Evolutionary conservation across 1,140 invertebrate genomes (phyloP).

Genomic region (Listronotus bonariensis): DNA sequence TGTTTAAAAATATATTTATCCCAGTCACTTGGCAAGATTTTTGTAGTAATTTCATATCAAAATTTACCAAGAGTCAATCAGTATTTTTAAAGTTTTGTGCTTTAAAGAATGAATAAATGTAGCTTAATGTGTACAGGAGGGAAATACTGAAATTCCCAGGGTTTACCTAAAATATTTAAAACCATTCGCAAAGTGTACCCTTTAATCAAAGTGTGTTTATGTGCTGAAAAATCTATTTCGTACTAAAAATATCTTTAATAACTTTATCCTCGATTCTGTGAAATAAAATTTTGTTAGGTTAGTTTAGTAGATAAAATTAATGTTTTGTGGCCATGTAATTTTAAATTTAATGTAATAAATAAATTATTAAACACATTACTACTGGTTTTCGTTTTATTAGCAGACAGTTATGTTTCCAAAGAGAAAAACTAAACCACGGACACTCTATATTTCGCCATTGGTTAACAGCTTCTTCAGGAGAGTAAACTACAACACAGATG

Average conservation of each 20-base stretch:
- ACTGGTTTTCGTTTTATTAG: no score
- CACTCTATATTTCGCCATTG: no score
- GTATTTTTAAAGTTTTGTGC: constrained; percentile 29
- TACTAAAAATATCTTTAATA: constrained; percentile 34
- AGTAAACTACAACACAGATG: no score
- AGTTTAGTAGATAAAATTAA: constrained; percentile 51
- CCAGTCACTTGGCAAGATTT: neutral
- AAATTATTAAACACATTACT: constrained; percentile 35
- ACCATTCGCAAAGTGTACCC: constrained; percentile 26
- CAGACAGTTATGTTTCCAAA: no score
- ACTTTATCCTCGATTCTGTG: constrained; percentile 37
- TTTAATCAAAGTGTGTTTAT: constrained; percentile 28
- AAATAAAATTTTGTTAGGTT: constrained; percentile 45
- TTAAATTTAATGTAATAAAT: constrained; percentile 58
- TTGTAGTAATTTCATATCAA: constrained; percentile 30
- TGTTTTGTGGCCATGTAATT: constrained; percentile 58
- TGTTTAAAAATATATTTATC: neutral
- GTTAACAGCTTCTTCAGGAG: no score
- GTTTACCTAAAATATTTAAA: constrained; percentile 18
- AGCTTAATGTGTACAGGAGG: constrained; percentile 39
- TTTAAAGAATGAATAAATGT: constrained; percentile 31
- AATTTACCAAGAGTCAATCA: constrained; percentile 29
- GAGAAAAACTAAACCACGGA: no score
- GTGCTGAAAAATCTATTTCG: constrained; percentile 28
- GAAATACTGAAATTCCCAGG: constrained; percentile 21